These are phyloP conservation scores for Poecilia gillii DNA, from an alignment of 2,797 vertebrate genomes.

Conservation along the genomic window DNA sequence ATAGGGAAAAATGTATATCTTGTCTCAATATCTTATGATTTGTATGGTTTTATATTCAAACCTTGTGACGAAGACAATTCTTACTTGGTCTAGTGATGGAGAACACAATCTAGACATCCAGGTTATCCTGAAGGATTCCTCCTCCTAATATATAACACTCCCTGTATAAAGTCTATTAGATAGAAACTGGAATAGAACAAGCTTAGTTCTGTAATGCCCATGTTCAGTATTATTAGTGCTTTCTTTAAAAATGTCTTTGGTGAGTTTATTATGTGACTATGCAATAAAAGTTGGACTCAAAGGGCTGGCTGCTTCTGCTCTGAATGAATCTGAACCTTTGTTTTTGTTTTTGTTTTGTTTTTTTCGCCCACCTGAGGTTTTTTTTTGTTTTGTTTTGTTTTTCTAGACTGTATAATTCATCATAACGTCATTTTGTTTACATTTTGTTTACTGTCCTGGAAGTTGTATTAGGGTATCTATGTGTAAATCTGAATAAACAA, in stretches of 20 bases:
- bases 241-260: slow-evolving; percentile 25
- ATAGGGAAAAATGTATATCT: neutral
- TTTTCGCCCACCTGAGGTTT: slow-evolving; percentile 50
- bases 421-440: slow-evolving; percentile 78
- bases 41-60: neutral
- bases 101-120: slow-evolving; percentile 10
- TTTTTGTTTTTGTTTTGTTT: neutral
- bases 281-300: slow-evolving; percentile 39
- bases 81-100: slow-evolving; percentile 53
- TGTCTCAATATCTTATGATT: neutral
- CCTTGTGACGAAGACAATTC: slow-evolving; percentile 11
- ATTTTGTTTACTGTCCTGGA: slow-evolving; percentile 70
- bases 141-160: slow-evolving; percentile 17
- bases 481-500: slow-evolving; percentile 79
- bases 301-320: slow-evolving; percentile 49
- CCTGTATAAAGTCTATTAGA: slow-evolving; percentile 19
- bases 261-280: slow-evolving; percentile 40
- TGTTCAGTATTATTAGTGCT: slow-evolving; percentile 49
- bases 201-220: slow-evolving; percentile 45
- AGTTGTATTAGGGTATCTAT: slow-evolving; percentile 65
- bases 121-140: slow-evolving; percentile 19
- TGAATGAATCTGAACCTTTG: slow-evolving; percentile 39
- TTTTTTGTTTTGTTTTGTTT: slow-evolving; percentile 17
- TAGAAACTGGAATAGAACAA: slow-evolving; percentile 45
- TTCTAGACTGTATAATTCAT: slow-evolving; percentile 64